phyloP scores from a whole-genome alignment of 2,797 vertebrate species.

The Silurus aristotelis region DNA sequence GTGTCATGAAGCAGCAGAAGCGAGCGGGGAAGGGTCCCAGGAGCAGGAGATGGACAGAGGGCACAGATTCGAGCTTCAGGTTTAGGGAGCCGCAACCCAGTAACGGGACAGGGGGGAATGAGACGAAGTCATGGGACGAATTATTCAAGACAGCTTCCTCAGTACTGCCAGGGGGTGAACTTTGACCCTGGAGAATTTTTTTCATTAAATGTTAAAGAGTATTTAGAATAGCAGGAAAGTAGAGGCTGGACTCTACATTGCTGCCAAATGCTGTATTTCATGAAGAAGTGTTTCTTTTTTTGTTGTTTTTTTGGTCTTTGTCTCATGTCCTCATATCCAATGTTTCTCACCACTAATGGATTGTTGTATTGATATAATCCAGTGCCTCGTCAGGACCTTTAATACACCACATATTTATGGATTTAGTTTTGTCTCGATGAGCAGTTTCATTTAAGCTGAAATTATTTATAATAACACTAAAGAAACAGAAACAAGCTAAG shows the following conservation, averaged over 20 bases:
- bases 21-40: neutral
- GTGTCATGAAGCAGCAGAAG: conserved; percentile 55
- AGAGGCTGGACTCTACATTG: conserved; percentile 52
- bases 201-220: conserved; percentile 24
- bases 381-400: conserved; percentile 47
- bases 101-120: conserved; percentile 34
- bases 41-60: conserved; percentile 34
- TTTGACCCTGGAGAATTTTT: conserved; percentile 47
- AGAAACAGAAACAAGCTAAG: conserved; percentile 21
- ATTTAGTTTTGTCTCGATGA: conserved; percentile 34
- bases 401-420: conserved; percentile 42
- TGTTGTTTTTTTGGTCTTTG: conserved; percentile 18
- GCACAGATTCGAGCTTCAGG: conserved; percentile 18
- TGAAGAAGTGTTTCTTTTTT: conserved; percentile 24
- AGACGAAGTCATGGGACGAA: conserved; percentile 35
- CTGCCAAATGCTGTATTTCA: conserved; percentile 56
- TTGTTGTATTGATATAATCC: conserved; percentile 43
- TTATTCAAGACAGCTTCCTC: conserved; percentile 33
- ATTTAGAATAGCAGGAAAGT: conserved; percentile 54
- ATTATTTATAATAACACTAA: conserved; percentile 46
- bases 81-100: conserved; percentile 25
- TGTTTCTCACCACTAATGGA: conserved; percentile 41
- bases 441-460: conserved; percentile 37
- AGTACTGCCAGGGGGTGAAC: conserved; percentile 46
- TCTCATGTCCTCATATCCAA: conserved; percentile 31